Base-by-base conservation (phyloP, 2,888 invertebrate genomes). In the Dendrolimus houi region DNA sequence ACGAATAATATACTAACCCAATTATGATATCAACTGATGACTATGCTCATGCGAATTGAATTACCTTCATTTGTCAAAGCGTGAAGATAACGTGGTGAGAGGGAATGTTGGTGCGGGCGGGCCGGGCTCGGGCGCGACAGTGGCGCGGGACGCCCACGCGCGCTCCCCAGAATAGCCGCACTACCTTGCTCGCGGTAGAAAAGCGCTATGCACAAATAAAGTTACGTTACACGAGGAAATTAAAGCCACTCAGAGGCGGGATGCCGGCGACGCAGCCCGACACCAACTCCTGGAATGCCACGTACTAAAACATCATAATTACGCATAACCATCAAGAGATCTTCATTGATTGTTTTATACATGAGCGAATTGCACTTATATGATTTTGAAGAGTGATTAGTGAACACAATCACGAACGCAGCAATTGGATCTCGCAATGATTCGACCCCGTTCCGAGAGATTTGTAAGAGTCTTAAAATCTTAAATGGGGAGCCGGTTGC, bases 151-250 rank as follows among this genome's bases (percentile, higher is more conserved):
- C 75, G 79, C 83, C 79, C 74, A 82, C 85, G 83, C 81, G 70
- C 74, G 70, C 75, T 70, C 75, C 83, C 83, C 76, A 85, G 86
- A 87, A 87, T 87, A 87, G 87, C 81, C 80, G 74, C 81, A 74
- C 79, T 77, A 78, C 79, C 81, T 77, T 79, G 81, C 84, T 78
- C 85, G 80, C 77, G 71, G 79, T 63, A 74, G 85, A 81, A 83
- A 85, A 83, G 83, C 84, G 85, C 83, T 83, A 83, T 86, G 87
- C 87, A 84, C 87, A 85, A 84, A 87, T 87, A 87, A 83, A 83
- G 81, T 77, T 80, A 80, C 75, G 71, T 76, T 76, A 71, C 74
- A 75, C 77, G 77, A 77, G 75, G 84, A 85, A 84, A 85, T 80
- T 74, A 75, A 81, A 85, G 76, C 75, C 77, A 78, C 65, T 71